Evolutionary conservation across 1,140 invertebrate genomes (phyloP).

Genomic region (Whitmania pigra): DNA sequence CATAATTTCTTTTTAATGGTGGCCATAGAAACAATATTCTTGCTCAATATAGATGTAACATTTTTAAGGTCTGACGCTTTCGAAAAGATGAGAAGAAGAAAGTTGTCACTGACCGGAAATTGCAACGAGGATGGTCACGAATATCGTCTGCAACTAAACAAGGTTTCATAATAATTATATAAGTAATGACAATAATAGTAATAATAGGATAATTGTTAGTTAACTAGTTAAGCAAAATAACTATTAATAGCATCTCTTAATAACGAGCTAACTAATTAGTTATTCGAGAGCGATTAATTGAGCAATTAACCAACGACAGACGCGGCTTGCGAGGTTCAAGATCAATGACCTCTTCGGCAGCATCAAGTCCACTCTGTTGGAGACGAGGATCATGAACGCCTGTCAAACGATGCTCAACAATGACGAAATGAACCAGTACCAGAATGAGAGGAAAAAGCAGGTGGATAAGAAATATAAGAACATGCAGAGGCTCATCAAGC

Average conservation of each 20-base stretch:
- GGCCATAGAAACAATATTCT: too few relatives aligned
- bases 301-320: neutral
- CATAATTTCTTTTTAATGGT: too few relatives aligned
- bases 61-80: neutral
- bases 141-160: neutral
- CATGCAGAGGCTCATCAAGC: slow-evolving; percentile 2
- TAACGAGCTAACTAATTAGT: too few relatives aligned
- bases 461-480: neutral
- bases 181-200: too few relatives aligned
- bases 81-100: slow-evolving; percentile 1
- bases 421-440: neutral
- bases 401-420: slow-evolving; percentile 1
- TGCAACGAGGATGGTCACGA: neutral
- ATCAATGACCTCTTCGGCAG: slow-evolving; percentile 7
- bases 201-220: too few relatives aligned
- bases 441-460: slow-evolving; percentile 1
- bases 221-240: too few relatives aligned
- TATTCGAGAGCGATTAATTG: neutral
- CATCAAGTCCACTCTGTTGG: slow-evolving; percentile 9
- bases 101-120: neutral
- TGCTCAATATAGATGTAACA: too few relatives aligned
- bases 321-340: neutral
- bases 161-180: too few relatives aligned
- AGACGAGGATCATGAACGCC: slow-evolving; percentile 9
- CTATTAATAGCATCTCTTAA: too few relatives aligned